Evolutionary conservation across 2,888 invertebrate species (phyloP).

Genomic region (Caenorhabditis sp.): DNA sequence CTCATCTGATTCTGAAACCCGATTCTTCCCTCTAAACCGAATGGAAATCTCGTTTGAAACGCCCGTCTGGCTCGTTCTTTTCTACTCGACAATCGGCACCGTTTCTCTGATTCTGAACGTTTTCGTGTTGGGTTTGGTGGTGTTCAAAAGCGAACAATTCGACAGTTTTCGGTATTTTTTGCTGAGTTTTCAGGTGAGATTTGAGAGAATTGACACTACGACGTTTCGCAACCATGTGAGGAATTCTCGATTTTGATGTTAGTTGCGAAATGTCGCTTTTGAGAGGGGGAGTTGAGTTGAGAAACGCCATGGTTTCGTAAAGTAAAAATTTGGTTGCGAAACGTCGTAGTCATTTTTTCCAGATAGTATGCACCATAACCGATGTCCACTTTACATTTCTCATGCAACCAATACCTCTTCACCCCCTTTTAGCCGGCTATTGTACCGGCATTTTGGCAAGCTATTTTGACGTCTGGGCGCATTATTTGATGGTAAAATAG

Average conservation of each 20-base stretch:
- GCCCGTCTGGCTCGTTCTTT: conserved; percentile 9
- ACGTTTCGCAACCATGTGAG: too few species aligned
- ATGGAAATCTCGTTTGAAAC: too few species aligned
- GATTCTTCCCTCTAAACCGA: too few species aligned
- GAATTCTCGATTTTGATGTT: too few species aligned
- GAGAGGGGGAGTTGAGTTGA: too few species aligned
- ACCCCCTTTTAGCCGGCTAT: conserved; percentile 1
- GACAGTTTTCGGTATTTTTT: conserved; percentile 8
- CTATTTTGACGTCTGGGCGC: background rate
- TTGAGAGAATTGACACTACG: too few species aligned
- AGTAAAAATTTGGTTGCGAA: too few species aligned
- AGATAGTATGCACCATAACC: background rate
- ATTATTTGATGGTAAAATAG: background rate
- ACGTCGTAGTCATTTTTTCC: background rate
- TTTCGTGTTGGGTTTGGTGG: background rate
- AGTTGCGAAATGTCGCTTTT: too few species aligned
- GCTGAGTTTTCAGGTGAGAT: background rate
- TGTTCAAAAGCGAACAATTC: background rate
- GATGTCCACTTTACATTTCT: conserved; percentile 20
- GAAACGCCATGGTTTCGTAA: too few species aligned
- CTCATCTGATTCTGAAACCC: too few species aligned
- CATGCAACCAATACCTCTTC: conserved; percentile 3
- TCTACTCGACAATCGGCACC: background rate
- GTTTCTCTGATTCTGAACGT: conserved; percentile 3
- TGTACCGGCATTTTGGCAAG: background rate